Percentiles rank a stretch among this genome's conserved stretches.
Evolutionary conservation across 2,113 vertebrate species (phyloP).

Genomic region (Lagopus leucura): DNA sequence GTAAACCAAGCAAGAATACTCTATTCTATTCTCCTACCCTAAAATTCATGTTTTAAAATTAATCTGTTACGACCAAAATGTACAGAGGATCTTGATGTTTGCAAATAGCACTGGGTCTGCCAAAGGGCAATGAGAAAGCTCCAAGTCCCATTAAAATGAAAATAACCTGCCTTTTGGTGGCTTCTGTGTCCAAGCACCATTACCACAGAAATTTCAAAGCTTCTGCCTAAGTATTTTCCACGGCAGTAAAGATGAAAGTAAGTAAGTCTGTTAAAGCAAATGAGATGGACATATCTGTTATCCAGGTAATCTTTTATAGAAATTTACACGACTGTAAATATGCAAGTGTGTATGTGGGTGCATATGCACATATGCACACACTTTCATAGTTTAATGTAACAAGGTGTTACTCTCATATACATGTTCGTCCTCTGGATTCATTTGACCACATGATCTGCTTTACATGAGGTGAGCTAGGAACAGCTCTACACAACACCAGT

Average conservation of each 20-base stretch:
- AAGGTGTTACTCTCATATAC: neutral
- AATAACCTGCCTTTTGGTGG: neutral
- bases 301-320: neutral
- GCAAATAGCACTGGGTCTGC: neutral
- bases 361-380: neutral
- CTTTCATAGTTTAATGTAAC: neutral
- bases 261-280: neutral
- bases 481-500: neutral
- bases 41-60: neutral
- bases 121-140: neutral
- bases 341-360: neutral
- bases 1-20: neutral
- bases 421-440: neutral
- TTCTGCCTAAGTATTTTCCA: neutral
- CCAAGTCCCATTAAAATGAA: neutral
- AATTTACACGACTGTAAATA: neutral
- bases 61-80: neutral
- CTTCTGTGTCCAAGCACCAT: neutral
- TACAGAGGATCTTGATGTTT: accelerated
- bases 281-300: neutral
- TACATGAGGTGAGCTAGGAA: neutral
- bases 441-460: neutral
- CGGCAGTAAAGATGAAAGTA: neutral
- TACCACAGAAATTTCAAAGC: neutral
- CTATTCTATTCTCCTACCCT: neutral